Evolutionary conservation across 2,888 invertebrate genomes (phyloP).

Genomic region (Campaea margaritaria): DNA sequence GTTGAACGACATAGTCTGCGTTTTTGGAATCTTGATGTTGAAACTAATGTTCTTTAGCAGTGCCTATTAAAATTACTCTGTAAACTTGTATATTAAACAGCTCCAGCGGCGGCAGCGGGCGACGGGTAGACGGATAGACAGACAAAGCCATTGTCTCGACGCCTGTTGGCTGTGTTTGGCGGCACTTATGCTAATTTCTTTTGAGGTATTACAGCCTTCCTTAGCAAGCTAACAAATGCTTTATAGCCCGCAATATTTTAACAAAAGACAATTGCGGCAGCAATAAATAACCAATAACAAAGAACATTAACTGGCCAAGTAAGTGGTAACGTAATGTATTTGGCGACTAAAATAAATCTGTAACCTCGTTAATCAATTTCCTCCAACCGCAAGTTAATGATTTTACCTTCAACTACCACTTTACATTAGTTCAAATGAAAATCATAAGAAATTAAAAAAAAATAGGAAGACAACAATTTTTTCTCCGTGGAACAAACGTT

Average conservation of each 20-base stretch:
- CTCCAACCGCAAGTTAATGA: background rate
- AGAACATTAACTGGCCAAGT: slow-evolving; percentile 33
- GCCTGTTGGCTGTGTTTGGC: slow-evolving; percentile 66
- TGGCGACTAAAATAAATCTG: slow-evolving; percentile 11
- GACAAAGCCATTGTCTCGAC: slow-evolving; percentile 81
- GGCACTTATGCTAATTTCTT: slow-evolving; percentile 82
- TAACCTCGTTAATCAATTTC: slow-evolving; percentile 1
- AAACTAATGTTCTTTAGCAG: slow-evolving; percentile 57
- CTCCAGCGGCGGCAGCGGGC: slow-evolving; percentile 55
- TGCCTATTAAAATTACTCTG: slow-evolving; percentile 62
- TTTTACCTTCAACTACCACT: background rate
- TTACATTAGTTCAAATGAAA: background rate
- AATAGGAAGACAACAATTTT: background rate
- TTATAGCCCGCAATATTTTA: slow-evolving; percentile 69
- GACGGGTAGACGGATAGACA: slow-evolving; percentile 64
- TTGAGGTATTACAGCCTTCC: slow-evolving; percentile 70
- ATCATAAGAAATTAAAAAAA: background rate
- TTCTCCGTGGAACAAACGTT: background rate
- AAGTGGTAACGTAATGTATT: slow-evolving; percentile 16
- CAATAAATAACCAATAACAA: slow-evolving; percentile 43
- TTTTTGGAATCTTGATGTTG: slow-evolving; percentile 48
- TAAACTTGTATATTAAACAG: slow-evolving; percentile 65
- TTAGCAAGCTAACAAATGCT: slow-evolving; percentile 64
- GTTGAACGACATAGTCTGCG: slow-evolving; percentile 48
- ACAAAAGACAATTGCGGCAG: slow-evolving; percentile 52